Evolutionary conservation across 2,797 vertebrate genomes (phyloP), one percentile per base, ranked within the genome.

Genomic region (Pteropus rufus): DNA sequence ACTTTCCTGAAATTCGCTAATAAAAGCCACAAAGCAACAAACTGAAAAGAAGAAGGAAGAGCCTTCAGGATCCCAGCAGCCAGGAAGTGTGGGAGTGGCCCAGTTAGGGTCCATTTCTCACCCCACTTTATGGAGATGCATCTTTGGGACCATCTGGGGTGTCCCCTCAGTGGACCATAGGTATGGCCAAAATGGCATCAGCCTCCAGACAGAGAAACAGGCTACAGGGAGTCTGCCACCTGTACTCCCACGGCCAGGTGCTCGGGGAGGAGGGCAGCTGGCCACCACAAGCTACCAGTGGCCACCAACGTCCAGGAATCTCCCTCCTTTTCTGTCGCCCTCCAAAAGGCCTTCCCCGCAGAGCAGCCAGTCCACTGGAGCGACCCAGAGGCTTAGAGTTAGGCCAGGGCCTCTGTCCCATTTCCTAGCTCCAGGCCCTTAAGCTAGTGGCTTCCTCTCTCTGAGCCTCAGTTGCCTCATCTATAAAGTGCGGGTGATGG

Each of bases 21-120:
- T 97, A 97, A 98, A 98, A 98, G 97, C 95, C 96, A 96, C 67
- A 98, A 97, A 98, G 97, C 97, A 97, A 97, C 95, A 97, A 97
- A 96, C 85, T 96, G 95, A 94, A 98, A 97, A 97, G 92, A 97
- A 96, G 96, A 82, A 16, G 58, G 23, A 56, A 23, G 44, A 21
- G 15, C 39, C 19, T 14, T 60, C 21, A 11, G 19, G 16, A 58
- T 29, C 29, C 16, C 7, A 1, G n/a, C 0, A 3, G n/a, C 76
- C 5, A 2, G 62, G 26, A 19, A 39, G 18, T 23, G 24, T 1
- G 0, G 19, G 23, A 64, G 56, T 2, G 0, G 11, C 14, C 36
- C 44, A 11, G 8, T 39, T 5, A 16, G 39, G 36, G 10, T 26
- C 41, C 14, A 2, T 23, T 69, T 77, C 41, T 54, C 29, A 23